Conservation (phyloP, 64 coral and sea anemone species). For the Montipora sp. region DNA sequence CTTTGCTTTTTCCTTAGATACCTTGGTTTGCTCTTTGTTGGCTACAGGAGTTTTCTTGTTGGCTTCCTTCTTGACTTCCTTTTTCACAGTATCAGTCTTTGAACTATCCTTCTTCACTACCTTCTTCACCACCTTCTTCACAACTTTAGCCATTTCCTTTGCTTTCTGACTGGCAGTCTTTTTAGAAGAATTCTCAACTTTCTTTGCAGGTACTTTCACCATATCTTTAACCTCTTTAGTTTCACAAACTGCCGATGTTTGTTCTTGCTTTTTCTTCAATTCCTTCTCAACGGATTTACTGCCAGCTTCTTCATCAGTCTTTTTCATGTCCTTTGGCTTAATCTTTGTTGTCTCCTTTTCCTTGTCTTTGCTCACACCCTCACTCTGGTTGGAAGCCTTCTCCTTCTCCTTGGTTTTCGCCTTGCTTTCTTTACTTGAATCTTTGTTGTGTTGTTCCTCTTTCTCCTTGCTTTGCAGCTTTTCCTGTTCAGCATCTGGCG, state of each 20-base stretch:
- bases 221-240: conserved; percentile 43
- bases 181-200: conserved; percentile 28
- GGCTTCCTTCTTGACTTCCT: conserved; percentile 34
- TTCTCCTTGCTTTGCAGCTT: conserved; percentile 55
- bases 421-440: conserved; percentile 59
- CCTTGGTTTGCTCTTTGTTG: conserved; percentile 17
- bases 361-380: conserved; percentile 58
- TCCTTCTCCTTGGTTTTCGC: conserved; percentile 53
- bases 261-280: conserved; percentile 28
- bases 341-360: conserved; percentile 53
- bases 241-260: conserved; percentile 1
- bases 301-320: background rate
- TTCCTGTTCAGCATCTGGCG: conserved; percentile 67
- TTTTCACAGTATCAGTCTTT: conserved; percentile 41
- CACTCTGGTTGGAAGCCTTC: conserved; percentile 36
- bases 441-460: conserved; percentile 33
- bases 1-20: conserved; percentile 28
- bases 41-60: conserved; percentile 19
- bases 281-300: conserved; percentile 37
- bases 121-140: conserved; percentile 22
- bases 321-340: conserved; percentile 26
- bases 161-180: conserved; percentile 12
- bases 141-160: conserved; percentile 36
- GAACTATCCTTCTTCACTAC: background rate
- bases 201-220: conserved; percentile 23